phyloP scores from a whole-genome alignment of 2,113 vertebrate genomes.

The Pygathrix nemaeus region DNA sequence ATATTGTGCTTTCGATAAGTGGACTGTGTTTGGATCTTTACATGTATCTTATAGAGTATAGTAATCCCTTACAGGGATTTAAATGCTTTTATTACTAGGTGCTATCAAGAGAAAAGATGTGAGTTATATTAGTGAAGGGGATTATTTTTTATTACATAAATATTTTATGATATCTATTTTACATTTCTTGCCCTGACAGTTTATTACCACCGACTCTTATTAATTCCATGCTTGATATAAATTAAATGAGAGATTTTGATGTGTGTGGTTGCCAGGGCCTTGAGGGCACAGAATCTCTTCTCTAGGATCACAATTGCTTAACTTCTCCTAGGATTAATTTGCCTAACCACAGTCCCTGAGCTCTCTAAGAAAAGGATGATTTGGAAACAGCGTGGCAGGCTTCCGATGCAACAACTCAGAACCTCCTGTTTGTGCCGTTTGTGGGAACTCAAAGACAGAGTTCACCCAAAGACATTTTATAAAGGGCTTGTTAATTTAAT shows the following conservation, averaged over 20 bases:
- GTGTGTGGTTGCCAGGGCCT: slow-evolving; percentile 58
- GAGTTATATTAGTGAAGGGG: slow-evolving; percentile 58
- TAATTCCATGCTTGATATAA: slow-evolving; percentile 74
- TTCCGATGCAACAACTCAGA: slow-evolving; percentile 33
- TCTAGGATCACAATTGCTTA: slow-evolving; percentile 68
- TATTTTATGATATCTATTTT: slow-evolving; percentile 77
- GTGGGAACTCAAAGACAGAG: slow-evolving; percentile 15
- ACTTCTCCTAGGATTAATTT: slow-evolving; percentile 71
- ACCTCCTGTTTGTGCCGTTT: not conserved
- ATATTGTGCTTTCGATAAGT: slow-evolving; percentile 47
- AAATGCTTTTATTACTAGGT: slow-evolving; percentile 56
- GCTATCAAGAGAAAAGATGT: slow-evolving; percentile 10
- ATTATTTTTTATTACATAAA: slow-evolving; percentile 79
- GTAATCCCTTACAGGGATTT: slow-evolving; percentile 49
- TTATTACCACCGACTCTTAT: slow-evolving; percentile 72
- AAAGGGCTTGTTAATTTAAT: slow-evolving; percentile 15
- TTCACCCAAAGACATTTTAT: not conserved
- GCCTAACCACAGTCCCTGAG: slow-evolving; percentile 44
- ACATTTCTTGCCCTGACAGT: slow-evolving; percentile 64
- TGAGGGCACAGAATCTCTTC: slow-evolving; percentile 48
- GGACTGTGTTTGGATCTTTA: not conserved
- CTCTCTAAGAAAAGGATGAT: slow-evolving; percentile 48
- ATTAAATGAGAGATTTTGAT: slow-evolving; percentile 74
- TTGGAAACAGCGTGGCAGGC: slow-evolving; percentile 33
- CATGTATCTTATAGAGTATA: not conserved